These are phyloP conservation scores for Cyprinodon tularosa DNA, from an alignment of 2,113 vertebrate species.

Conservation along the genomic window DNA sequence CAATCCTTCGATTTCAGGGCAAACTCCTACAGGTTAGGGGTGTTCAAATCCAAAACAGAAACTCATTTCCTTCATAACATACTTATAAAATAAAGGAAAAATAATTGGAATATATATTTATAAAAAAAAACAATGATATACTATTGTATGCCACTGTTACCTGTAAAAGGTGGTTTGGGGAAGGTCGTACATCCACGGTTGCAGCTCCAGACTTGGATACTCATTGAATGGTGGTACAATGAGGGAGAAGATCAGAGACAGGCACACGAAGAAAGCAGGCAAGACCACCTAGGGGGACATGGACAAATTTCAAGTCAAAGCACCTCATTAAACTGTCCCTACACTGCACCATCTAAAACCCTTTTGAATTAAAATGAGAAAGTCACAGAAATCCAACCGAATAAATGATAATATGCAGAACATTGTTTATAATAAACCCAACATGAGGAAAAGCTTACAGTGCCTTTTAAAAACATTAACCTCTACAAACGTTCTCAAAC, in stretches of 20 bases:
- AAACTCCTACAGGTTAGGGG: too few relatives aligned
- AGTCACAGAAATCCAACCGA: background rate
- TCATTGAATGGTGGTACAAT: constrained; percentile 93
- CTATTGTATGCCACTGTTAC: constrained; percentile 69
- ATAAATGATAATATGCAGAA: background rate
- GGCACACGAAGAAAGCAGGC: constrained; percentile 93
- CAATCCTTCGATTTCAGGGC: too few relatives aligned
- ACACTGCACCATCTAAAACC: background rate
- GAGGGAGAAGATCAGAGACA: constrained; percentile 94
- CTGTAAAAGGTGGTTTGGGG: constrained; percentile 95
- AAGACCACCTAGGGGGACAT: constrained; percentile 84
- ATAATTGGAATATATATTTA: background rate
- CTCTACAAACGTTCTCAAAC: background rate
- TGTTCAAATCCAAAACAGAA: too few relatives aligned
- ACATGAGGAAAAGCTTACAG: background rate
- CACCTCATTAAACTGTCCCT: background rate
- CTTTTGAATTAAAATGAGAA: background rate
- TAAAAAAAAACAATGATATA: background rate
- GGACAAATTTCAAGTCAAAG: constrained; percentile 20
- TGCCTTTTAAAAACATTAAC: background rate
- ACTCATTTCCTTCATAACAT: too few relatives aligned
- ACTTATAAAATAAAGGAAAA: background rate
- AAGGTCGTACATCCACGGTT: constrained; percentile 91
- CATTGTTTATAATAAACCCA: background rate
- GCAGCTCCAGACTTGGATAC: constrained; percentile 75